Percentiles rank a stretch among this genome's conserved stretches.
These are phyloP conservation scores for Panopea generosa DNA, from an alignment of 2,888 invertebrate species.

Conservation along the genomic window DNA sequence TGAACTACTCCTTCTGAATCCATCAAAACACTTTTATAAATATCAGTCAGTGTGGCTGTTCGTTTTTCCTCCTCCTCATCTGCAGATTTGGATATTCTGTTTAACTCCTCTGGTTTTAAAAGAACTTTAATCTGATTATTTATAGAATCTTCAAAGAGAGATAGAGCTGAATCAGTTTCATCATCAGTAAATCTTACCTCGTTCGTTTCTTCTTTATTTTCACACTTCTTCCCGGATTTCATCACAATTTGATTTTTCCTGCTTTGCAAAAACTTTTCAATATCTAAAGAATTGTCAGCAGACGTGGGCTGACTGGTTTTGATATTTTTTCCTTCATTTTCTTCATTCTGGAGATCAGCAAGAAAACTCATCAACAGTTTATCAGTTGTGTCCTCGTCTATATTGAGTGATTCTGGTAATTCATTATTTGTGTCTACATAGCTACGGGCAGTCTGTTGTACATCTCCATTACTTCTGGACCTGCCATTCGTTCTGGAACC, in stretches of 20 bases:
- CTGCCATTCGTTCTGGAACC: too few species aligned
- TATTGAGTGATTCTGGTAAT: background rate
- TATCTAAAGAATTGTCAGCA: background rate
- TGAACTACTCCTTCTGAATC: constrained; percentile 44
- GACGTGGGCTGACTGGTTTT: background rate
- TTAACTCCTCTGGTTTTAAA: constrained; percentile 33
- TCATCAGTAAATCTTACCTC: constrained; percentile 30
- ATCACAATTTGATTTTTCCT: constrained; percentile 10
- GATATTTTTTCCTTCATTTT: constrained; percentile 17
- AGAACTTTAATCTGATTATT: constrained; percentile 35
- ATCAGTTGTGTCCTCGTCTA: constrained; percentile 34
- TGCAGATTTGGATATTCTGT: constrained; percentile 18
- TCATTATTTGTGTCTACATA: too few species aligned
- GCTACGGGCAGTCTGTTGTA: too few species aligned
- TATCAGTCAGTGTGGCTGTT: constrained; percentile 9
- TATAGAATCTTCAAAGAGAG: constrained; percentile 35
- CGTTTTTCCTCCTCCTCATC: constrained; percentile 9
- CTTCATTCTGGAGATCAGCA: constrained; percentile 53
- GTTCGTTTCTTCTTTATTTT: background rate
- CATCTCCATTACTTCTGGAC: too few species aligned
- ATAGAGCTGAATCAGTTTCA: constrained; percentile 31
- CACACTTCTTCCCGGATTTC: background rate
- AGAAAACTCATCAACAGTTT: constrained; percentile 53
- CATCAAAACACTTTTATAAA: constrained; percentile 27
- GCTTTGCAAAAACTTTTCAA: background rate